Base-by-base conservation (phyloP, 2,888 invertebrate species). In the Xestobium rufovillosum region DNA sequence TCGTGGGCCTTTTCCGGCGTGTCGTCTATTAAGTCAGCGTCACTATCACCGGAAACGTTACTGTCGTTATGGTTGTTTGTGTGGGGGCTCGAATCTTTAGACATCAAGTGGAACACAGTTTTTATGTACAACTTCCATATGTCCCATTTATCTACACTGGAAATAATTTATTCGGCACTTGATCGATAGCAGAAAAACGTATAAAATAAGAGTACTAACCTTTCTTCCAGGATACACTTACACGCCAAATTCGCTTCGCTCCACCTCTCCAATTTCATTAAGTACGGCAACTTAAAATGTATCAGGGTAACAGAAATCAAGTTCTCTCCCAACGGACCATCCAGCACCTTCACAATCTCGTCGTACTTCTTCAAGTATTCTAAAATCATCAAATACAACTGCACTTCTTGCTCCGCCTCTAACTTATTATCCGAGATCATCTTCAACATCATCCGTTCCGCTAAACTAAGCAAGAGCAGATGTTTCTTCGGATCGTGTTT, bases 361-460 rank as follows among this genome's bases (percentile, higher is more conserved):
- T 82, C 75, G 67, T 78, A 81, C 63, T 92, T 94, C 19, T 77
- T 78, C 61, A 83, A 81, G 10, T 82, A 68, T 53, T 90, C 81
- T 30, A 90, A 66, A 42, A 96, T 85, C 71, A 91, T 85, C 37
- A 95, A 70, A 66, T 92, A 94, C 27, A 96, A 72, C 39, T 88
- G 80, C 1, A 92, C 83, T 64, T 97, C 96, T 65, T 91, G 91
- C 61, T 95, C 95, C 0, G 91, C 88, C 60, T 92, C 90, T 56
- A 91, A 72, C 69, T 88, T 90, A 48, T 84, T 82, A 44, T 92
- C 90, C 3, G 76, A 70, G 36, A 92, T 82, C 58, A 89, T 79
- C 62, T 94, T 95, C 50, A 83, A 77, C 15, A 94, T 81, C 96
- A 97, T 95, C 61, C 89, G 75, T 63, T 94, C 91, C 3, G 96